These are phyloP conservation scores for Eilema depressum DNA, from an alignment of 2,888 invertebrate genomes.

Conservation along the genomic window DNA sequence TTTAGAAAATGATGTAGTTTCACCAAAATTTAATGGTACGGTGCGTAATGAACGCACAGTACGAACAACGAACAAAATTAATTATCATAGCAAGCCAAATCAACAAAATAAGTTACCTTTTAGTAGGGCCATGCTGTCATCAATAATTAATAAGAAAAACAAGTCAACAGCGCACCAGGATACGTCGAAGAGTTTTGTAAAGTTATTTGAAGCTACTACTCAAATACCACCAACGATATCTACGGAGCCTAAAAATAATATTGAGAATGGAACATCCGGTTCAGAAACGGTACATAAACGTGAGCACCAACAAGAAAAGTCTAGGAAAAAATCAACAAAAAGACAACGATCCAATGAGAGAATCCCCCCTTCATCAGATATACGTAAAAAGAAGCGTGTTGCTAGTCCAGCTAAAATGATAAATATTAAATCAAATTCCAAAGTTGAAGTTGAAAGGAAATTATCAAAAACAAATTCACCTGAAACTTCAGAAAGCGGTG, in stretches of 20 bases:
- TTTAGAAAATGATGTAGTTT: too few species aligned
- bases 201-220: too few species aligned
- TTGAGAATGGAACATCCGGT: slow-evolving; percentile 85
- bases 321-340: slow-evolving; percentile 86
- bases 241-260: slow-evolving; percentile 89
- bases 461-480: slow-evolving; percentile 42
- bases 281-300: slow-evolving; percentile 82
- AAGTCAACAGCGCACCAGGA: too few species aligned
- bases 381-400: slow-evolving; percentile 71
- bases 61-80: too few species aligned
- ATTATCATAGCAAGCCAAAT: too few species aligned
- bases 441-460: slow-evolving; percentile 82
- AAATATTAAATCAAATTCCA: slow-evolving; percentile 75
- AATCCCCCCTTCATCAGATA: slow-evolving; percentile 74
- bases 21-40: too few species aligned
- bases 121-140: too few species aligned
- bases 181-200: too few species aligned
- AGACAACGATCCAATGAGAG: slow-evolving; percentile 71
- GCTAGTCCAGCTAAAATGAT: slow-evolving; percentile 73
- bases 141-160: too few species aligned
- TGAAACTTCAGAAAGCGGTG: slow-evolving; percentile 70
- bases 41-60: too few species aligned
- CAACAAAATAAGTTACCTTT: too few species aligned
- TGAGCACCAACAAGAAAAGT: slow-evolving; percentile 83
- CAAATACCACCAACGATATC: slow-evolving; percentile 91